Evolutionary conservation across 2,888 invertebrate species (phyloP), one percentile per base, ranked within the genome.

Genomic region (Callosobruchus maculatus): DNA sequence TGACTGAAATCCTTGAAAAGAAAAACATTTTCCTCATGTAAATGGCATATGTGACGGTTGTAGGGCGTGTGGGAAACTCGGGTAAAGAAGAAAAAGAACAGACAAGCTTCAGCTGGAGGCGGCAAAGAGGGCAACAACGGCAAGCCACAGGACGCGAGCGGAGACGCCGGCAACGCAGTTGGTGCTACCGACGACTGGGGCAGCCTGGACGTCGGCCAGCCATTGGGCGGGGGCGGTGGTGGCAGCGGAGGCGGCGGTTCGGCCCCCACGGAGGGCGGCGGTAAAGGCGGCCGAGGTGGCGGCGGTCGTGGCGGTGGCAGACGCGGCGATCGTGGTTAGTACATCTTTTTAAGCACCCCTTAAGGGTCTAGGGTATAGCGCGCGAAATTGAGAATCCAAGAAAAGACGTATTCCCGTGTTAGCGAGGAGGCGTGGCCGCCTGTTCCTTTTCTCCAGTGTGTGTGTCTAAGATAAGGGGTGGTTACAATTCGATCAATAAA

Each of bases 31-130:
- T 69, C 67, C 0, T 66, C 20, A 20, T 66, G 21, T 9, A 71
- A 71, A 66, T n/a, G 69, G 7, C 2, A 20, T 68, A 68, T 21
- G 3, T 7, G 7, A 20, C 1, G 21, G 2, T 66, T 85, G 0
- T 86, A 94, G 92, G 92, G 93, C 82, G 94, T 95, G 85, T 96
- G 96, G 95, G 95, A 94, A 84, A 94, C 93, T 76, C 91, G 90
- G 67, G 85, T 84, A 74, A 94, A 95, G 79, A 95, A 95, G 88
- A 96, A 96, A 90, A 95, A 95, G 90, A 96, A 95, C 88, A 93
- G 93, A 85, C 90, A 92, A 83, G 92, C 93, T 0, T 82, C 84
- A 4, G 76, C 80, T 20, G 81, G 90, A 89, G 71, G 30, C 18
- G 22, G 22, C 22, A 71, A 84, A 9, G 81, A 84, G 76, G 75